Evolutionary conservation across 2,113 vertebrate species (phyloP).

Genomic region (Ictalurus punctatus): DNA sequence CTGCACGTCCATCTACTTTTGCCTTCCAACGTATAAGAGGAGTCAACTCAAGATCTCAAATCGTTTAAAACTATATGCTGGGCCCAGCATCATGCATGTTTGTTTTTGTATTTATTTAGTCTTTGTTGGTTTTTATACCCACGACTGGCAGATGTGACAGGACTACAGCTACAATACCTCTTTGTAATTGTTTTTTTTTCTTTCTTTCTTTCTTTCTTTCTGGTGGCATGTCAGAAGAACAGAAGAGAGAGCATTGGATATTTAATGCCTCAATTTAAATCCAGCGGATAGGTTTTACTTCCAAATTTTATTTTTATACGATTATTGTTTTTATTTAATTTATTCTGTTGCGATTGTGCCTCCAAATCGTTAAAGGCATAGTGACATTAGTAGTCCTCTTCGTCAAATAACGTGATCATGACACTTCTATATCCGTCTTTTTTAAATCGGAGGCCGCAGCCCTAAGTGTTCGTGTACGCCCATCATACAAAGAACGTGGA

Average conservation of each 20-base stretch:
- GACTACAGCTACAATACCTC: constrained; percentile 59
- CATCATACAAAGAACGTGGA: background rate
- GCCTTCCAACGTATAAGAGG: constrained; percentile 8
- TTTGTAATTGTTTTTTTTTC: constrained; percentile 51
- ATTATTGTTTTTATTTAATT: constrained; percentile 38
- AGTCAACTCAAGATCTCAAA: constrained; percentile 9
- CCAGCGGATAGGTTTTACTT: constrained; percentile 52
- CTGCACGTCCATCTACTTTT: constrained; percentile 33
- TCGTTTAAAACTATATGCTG: background rate
- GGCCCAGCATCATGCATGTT: constrained; percentile 39
- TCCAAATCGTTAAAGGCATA: constrained; percentile 10
- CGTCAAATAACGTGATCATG: constrained; percentile 7
- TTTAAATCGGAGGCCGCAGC: constrained; percentile 14
- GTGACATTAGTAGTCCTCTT: constrained; percentile 30
- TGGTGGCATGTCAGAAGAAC: constrained; percentile 51
- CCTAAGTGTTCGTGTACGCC: constrained; percentile 23
- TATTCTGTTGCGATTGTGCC: constrained; percentile 31
- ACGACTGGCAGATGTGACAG: constrained; percentile 38
- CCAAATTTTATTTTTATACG: constrained; percentile 54
- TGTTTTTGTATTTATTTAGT: constrained; percentile 34
- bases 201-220: constrained; percentile 55
- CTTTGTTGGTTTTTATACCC: constrained; percentile 13
- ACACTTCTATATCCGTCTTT: constrained; percentile 9
- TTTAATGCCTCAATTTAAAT: constrained; percentile 53
- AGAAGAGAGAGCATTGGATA: constrained; percentile 31